Conservation (phyloP, 2,888 invertebrate species). For the Agriopis aurantiaria region DNA sequence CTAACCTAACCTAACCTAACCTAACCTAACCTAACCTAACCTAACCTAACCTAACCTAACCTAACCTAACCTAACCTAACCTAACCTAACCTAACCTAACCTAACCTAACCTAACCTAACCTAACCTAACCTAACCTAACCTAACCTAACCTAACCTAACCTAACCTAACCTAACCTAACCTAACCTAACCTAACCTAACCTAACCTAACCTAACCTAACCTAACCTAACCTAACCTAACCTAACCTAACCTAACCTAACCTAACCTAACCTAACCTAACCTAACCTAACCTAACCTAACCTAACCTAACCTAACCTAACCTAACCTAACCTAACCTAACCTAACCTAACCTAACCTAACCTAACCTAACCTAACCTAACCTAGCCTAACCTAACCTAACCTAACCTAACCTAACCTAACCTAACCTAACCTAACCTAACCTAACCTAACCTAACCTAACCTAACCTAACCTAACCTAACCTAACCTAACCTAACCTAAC, state of each 20-base stretch:
- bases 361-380: slow-evolving; percentile 23
- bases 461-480: slow-evolving; percentile 10
- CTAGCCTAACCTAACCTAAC: slow-evolving; percentile 9
- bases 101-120: slow-evolving; percentile 7
- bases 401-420: slow-evolving; percentile 17
- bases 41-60: slow-evolving; percentile 33
- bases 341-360: slow-evolving; percentile 10
- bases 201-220: slow-evolving; percentile 22
- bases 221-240: slow-evolving; percentile 4
- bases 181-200: slow-evolving; percentile 10
- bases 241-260: slow-evolving; percentile 8
- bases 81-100: not conserved
- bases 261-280: slow-evolving; percentile 10
- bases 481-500: slow-evolving; percentile 10
- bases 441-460: slow-evolving; percentile 10
- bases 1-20: slow-evolving; percentile 43
- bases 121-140: slow-evolving; percentile 23
- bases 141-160: slow-evolving; percentile 29
- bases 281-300: slow-evolving; percentile 10
- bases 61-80: slow-evolving; percentile 32
- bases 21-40: slow-evolving; percentile 34
- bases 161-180: slow-evolving; percentile 28
- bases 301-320: slow-evolving; percentile 7
- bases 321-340: slow-evolving; percentile 7
- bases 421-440: slow-evolving; percentile 8